Base-by-base conservation (phyloP, 2,888 invertebrate genomes). In the Polyploca ridens region DNA sequence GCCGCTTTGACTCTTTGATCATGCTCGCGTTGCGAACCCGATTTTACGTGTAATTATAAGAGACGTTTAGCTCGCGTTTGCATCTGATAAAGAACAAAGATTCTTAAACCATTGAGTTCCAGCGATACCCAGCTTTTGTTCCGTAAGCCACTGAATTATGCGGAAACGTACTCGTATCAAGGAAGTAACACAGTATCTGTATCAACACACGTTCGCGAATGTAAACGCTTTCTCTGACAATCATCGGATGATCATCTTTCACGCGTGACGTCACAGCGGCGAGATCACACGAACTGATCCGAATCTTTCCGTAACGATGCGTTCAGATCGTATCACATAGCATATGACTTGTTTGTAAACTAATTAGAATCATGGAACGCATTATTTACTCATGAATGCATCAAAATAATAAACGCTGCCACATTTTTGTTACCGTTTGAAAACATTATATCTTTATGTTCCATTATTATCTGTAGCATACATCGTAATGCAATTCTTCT, bases 271-370 rank as follows among this genome's bases (percentile, higher is more conserved):
- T 65, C 70, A 63, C 62, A 62, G 68, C 64, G 73, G 69, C 63
- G 44, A 65, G 66, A 73, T 71, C 66, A 66, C 14, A 59, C 64
- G 66, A 68, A 64, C 69, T 63, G 67, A 67, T 75, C 75, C 64
- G 63, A 62, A 75, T 73, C 71, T 69, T 67, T 64, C 66, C 61
- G 41, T 19, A 16, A 11, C 38, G 38, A 6, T 61, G 41, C 61
- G 59, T 58, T 5, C 33, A 8, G 38, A 13, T 41, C 19, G 44
- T 61, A 4, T 16, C 19, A 61, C 19, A 61, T 61, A 4, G 7
- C n/a, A 60, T 35, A n/a, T n/a, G n/a, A 7, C 14, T 61, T 61
- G 61, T 61, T 61, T 61, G 41, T 61, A 61, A 4, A 61, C 61
- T 61, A 61, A 61, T 61, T 61, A 61, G 44, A 27, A 3, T 61